Percentiles rank a stretch among this genome's conserved stretches.
These are phyloP conservation scores for Proteles cristata DNA, from an alignment of 2,113 vertebrate genomes.

Conservation along the genomic window DNA sequence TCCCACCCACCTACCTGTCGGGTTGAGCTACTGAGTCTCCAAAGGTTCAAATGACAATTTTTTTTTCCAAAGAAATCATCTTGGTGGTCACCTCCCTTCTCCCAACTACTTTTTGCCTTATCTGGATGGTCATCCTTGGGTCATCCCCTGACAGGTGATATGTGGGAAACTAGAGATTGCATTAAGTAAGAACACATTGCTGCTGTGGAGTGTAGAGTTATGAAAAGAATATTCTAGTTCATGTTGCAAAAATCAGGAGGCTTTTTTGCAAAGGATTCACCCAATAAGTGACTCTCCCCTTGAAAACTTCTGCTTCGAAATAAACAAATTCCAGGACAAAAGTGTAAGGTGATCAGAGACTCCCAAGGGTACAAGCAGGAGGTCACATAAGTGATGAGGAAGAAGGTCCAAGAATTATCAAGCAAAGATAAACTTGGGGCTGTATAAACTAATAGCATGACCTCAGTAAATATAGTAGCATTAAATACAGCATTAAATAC, in stretches of 20 bases:
- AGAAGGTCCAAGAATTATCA: background rate
- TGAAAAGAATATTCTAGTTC: background rate
- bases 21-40: background rate
- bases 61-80: background rate
- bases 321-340: constrained; percentile 13
- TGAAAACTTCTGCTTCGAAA: background rate
- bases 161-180: background rate
- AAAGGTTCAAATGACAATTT: background rate
- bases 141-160: background rate
- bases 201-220: background rate
- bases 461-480: background rate
- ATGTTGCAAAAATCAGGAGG: background rate
- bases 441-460: background rate
- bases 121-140: background rate
- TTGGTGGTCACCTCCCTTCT: background rate
- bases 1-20: background rate
- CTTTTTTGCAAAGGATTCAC: background rate
- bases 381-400: background rate
- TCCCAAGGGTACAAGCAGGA: background rate
- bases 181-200: background rate
- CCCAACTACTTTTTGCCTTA: background rate
- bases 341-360: background rate
- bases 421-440: background rate
- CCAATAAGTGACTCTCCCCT: background rate
- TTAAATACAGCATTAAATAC: background rate